Evolutionary conservation across 2,888 invertebrate genomes (phyloP).

Genomic region (Apodemia zela): DNA sequence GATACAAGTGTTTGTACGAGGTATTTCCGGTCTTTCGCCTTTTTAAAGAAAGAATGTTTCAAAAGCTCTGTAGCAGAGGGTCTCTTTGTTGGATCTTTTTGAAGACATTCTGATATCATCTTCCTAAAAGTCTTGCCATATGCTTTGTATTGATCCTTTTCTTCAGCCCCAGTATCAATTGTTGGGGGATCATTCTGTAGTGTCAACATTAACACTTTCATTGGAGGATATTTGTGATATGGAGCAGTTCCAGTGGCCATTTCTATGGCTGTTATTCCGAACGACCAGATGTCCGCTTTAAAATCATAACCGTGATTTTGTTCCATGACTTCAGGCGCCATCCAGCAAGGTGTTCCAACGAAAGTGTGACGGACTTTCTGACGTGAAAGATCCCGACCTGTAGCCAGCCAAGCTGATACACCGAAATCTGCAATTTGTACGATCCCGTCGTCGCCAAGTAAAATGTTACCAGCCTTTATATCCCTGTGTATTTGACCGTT

Average conservation of each 20-base stretch:
- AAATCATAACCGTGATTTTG: conserved; percentile 99
- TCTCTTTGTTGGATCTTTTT: conserved; percentile 96
- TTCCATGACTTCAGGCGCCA: conserved; percentile 99
- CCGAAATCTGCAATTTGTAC: conserved; percentile 99
- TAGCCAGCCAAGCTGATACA: conserved; percentile 98
- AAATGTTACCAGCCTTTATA: conserved; percentile 89
- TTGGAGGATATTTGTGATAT: conserved; percentile 99
- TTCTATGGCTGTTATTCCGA: conserved; percentile 99
- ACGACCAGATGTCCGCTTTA: conserved; percentile 91
- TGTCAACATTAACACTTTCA: conserved; percentile 99
- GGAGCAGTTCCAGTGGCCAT: conserved; percentile 99
- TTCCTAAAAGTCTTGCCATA: conserved; percentile 99
- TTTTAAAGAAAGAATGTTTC: conserved; percentile 99
- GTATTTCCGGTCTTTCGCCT: conserved; percentile 96
- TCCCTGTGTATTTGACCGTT: conserved; percentile 97
- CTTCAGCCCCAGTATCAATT: conserved; percentile 96
- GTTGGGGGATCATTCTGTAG: conserved; percentile 99
- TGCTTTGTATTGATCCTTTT: conserved; percentile 98
- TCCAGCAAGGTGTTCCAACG: conserved; percentile 99
- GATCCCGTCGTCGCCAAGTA: conserved; percentile 97
- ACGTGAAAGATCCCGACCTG: conserved; percentile 95
- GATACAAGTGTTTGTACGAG: conserved; percentile 92
- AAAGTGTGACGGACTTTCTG: conserved; percentile 99
- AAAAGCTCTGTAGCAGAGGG: conserved; percentile 97
- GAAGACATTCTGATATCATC: conserved; percentile 98